Evolutionary conservation across 2,888 invertebrate genomes (phyloP), one percentile per base, ranked within the genome.

Genomic region (Ormia ochracea): DNA sequence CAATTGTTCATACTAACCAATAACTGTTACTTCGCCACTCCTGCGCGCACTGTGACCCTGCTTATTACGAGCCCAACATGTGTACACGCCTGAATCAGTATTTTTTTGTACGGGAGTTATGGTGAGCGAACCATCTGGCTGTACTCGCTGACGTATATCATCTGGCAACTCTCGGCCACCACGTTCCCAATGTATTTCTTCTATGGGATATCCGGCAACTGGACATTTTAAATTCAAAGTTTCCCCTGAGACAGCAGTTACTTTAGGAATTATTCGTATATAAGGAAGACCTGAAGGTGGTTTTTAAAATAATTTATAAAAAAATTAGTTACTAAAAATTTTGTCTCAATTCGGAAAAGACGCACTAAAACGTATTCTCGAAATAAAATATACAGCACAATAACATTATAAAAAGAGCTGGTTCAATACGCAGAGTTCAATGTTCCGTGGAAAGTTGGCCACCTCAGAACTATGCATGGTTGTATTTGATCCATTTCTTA

Each of bases 201-300:
- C 94, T 82, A 95, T 94, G 23, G 96, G 95, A 89, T 94, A 95
- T 21, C 96, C 96, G 19, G 95, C 94, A 28, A 95, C 95, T 19
- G 95, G 95, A 89, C 96, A 96, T 88, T 94, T 93, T 74, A 96
- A 90, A 66, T 93, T 92, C 83, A 95, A 91, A 74, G 92, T 92
- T 88, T 95, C 94, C 54, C 94, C 94, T 7, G 95, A 95, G 10
- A 95, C 94, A 4, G 95, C 95, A 26, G 95, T 95, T 83, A 95
- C 93, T 90, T 95, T 95, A 31, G 94, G 94, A 88, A 96, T 94
- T 78, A 94, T 91, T 52, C 95, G 92, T 83, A 96, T 94, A 88
- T 94, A 94, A 3, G 95, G 96, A 85, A 94, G 92, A 85, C 95
- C 95, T 95, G 84, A 17, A 83, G 81, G 14, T 14, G 58, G 7